These are phyloP conservation scores for Melitaea athalia DNA, from an alignment of 2,888 invertebrate species.

Conservation along the genomic window DNA sequence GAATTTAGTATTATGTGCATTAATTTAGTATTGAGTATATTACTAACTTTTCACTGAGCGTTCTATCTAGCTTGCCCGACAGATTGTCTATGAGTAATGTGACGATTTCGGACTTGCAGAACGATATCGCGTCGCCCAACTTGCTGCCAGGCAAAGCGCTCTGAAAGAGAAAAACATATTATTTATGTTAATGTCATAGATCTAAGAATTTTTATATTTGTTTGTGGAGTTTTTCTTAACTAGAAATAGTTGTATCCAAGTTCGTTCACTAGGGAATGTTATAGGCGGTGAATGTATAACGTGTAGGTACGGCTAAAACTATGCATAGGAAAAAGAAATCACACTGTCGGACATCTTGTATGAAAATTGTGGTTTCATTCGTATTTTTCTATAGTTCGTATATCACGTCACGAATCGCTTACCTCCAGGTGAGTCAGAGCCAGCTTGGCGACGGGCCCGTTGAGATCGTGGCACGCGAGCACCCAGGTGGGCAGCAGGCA, in stretches of 20 bases:
- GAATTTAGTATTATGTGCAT: no score
- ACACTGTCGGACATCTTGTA: no score
- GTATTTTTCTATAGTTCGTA: no score
- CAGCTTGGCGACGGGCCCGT: slow-evolving; percentile 86
- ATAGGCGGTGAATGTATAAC: no score
- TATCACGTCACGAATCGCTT: no score
- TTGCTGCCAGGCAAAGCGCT: slow-evolving; percentile 91
- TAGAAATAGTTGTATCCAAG: no score
- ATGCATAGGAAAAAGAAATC: no score
- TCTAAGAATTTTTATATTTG: not conserved
- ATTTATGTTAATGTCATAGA: not conserved
- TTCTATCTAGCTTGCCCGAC: slow-evolving; percentile 53
- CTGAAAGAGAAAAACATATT: slow-evolving; percentile 59
- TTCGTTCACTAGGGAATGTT: no score
- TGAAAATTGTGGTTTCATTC: no score
- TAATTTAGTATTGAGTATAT: no score
- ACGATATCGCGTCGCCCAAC: slow-evolving; percentile 88
- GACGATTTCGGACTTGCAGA: slow-evolving; percentile 91
- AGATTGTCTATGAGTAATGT: slow-evolving; percentile 86
- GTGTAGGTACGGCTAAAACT: no score
- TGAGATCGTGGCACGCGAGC: slow-evolving; percentile 91
- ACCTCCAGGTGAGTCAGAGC: slow-evolving; percentile 35
- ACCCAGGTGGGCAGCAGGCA: slow-evolving; percentile 92
- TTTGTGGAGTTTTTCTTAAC: no score
- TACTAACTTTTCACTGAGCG: slow-evolving; percentile 57